Conservation (phyloP, 2,797 vertebrate genomes). For the Champsocephalus esox region DNA sequence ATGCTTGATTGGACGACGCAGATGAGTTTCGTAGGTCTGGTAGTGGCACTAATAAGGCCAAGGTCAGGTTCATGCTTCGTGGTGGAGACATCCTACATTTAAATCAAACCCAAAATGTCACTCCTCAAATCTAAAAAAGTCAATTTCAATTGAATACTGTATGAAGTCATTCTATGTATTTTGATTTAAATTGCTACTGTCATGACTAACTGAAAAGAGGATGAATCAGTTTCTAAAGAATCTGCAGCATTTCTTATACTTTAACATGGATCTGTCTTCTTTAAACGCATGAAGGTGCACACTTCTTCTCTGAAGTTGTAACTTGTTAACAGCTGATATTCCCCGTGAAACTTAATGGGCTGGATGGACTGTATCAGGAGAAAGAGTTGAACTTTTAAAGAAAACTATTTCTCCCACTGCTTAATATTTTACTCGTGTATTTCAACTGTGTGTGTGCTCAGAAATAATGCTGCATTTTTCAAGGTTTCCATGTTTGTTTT, state of each 20-base stretch:
- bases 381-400: not conserved
- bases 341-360: not conserved
- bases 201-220: slow-evolving; percentile 1
- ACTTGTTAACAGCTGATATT: slow-evolving; percentile 32
- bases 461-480: slow-evolving; percentile 44
- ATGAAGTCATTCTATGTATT: slow-evolving; percentile 13
- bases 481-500: slow-evolving; percentile 51
- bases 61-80: slow-evolving; percentile 28
- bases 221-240: slow-evolving; percentile 8
- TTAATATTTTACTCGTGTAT: slow-evolving; percentile 31
- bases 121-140: not conserved
- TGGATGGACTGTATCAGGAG: not conserved
- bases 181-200: slow-evolving; percentile 13
- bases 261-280: slow-evolving; percentile 10
- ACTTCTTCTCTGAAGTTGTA: slow-evolving; percentile 23
- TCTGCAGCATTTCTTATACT: not conserved
- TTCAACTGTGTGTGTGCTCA: not conserved
- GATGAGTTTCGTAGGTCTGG: slow-evolving; percentile 23
- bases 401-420: slow-evolving; percentile 13
- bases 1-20: slow-evolving; percentile 54
- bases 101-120: not conserved
- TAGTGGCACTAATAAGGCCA: slow-evolving; percentile 30
- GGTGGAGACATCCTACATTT: slow-evolving; percentile 5
- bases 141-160: slow-evolving; percentile 2
- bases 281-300: not conserved